A percentile compares a stretch with the other conserved stretches of the same genome.
phyloP scores from a whole-genome alignment of 1,140 invertebrate genomes.

The Tribolium castaneum region DNA sequence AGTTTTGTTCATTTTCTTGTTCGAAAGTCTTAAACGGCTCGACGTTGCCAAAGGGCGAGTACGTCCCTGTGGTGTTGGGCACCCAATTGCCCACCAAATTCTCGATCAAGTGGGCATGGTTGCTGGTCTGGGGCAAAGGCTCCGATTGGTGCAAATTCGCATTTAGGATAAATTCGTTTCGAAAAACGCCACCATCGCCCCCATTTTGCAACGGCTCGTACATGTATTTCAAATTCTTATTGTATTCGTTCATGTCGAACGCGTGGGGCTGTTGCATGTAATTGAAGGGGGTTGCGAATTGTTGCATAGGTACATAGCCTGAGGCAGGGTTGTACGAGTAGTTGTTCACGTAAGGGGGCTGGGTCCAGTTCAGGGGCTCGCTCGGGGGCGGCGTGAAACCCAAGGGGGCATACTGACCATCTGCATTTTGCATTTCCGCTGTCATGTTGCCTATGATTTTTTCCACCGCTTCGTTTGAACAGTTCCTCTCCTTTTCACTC shows the following conservation, averaged over 20 bases:
- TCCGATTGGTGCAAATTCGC: conserved; percentile 13
- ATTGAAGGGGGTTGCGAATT: conserved; percentile 48
- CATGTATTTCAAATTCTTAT: conserved; percentile 38
- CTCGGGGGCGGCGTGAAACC: conserved; percentile 65
- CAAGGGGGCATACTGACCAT: conserved; percentile 71
- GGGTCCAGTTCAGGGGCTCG: conserved; percentile 55
- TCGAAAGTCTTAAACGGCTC: conserved; percentile 55
- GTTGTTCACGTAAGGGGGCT: conserved; percentile 58
- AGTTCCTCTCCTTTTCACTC: conserved; percentile 57
- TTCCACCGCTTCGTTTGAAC: conserved; percentile 66
- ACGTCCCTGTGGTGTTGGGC: conserved; percentile 84
- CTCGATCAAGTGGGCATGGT: conserved; percentile 71
- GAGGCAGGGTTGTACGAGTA: conserved; percentile 45
- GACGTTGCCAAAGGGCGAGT: conserved; percentile 78
- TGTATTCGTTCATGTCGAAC: conserved; percentile 22
- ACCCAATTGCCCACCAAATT: conserved; percentile 86
- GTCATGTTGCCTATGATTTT: conserved; percentile 74
- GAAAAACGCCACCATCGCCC: conserved; percentile 40
- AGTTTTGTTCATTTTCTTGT: conserved; percentile 38
- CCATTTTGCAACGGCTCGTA: conserved; percentile 48
- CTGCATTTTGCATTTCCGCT: conserved; percentile 69
- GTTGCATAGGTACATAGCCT: conserved; percentile 48
- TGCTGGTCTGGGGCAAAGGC: conserved; percentile 37
- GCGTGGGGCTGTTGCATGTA: conserved; percentile 52
- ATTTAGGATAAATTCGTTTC: conserved; percentile 40